Evolutionary conservation across 2,888 invertebrate genomes (phyloP), one percentile per base, ranked within the genome.

Genomic region (Cheilosia variabilis): DNA sequence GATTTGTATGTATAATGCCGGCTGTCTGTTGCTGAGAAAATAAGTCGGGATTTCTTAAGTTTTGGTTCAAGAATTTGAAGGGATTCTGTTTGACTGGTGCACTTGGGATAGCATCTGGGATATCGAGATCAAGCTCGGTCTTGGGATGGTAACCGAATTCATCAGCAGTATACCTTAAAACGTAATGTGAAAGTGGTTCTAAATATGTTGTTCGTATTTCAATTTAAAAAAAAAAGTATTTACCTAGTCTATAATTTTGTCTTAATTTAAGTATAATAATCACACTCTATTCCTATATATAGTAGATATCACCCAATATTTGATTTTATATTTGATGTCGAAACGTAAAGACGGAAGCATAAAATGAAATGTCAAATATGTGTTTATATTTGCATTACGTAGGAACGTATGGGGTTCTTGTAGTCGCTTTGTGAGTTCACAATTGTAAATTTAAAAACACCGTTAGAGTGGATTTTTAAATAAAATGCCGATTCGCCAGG

Each of bases 111-210:
- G 68, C 55, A 43, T 91, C 91, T 15, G 92, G 92, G 52, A 92
- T 89, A 37, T 91, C 91, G 34, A 92, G 89, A 80, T 92, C 92
- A 17, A 92, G 89, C 80, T 92, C 92, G n/a, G 92, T 92, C 43
- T 91, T 92, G 58, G 92, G 92, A 89, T 92, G 92, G 50, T 92
- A 92, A 22, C 92, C 92, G 50, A 91, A 90, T 87, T 92, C 92
- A 88, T 92, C 92, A 71, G 92, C 92, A 4, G 92, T 92, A 53
- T 92, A 92, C 47, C 92, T 88, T 2, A 9, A 57, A 37, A 9
- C 1, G 27, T 27, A 75, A 6, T 45, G 13, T 43, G 13, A 31
- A 52, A 13, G 27, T 27, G 4, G 13, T 13, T 45, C 24, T n/a
- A 3, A 47, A 9, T 19, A 37, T 9, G 7, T 17, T 52, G 7